Evolutionary conservation across 2,797 vertebrate species (phyloP).

Genomic region (Aphelocoma californica): DNA sequence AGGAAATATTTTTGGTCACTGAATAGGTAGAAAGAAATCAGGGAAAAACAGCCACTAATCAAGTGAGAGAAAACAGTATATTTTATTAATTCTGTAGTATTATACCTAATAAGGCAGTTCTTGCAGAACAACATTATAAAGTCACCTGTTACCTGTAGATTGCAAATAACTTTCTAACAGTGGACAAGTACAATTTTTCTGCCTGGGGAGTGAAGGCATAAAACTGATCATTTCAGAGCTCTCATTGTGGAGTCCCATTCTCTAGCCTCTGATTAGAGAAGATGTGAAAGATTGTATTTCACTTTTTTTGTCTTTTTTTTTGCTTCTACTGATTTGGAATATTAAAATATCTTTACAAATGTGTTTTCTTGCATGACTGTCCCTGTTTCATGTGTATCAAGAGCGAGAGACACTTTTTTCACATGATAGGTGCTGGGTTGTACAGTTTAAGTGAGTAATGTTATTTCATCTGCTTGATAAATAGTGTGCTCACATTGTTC

Average conservation of each 20-base stretch:
- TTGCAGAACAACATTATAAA: neutral
- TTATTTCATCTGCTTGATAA: neutral
- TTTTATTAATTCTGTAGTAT: neutral
- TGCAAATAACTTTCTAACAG: neutral
- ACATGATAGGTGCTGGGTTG: accelerated
- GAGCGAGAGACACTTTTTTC: neutral
- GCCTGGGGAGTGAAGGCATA: neutral
- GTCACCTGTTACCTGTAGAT: neutral
- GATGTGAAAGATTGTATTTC: neutral
- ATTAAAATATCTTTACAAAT: neutral
- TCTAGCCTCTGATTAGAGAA: neutral
- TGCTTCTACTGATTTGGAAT: neutral
- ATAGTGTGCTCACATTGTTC: neutral
- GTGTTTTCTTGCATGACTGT: neutral
- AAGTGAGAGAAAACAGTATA: neutral
- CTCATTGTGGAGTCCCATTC: neutral
- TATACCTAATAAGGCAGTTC: neutral
- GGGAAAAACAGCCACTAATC: neutral
- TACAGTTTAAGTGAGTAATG: neutral
- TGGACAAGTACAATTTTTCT: neutral
- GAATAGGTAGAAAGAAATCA: neutral
- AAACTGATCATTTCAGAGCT: neutral
- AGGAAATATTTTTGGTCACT: neutral
- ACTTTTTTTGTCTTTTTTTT: neutral
- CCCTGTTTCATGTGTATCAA: neutral